These are phyloP conservation scores for Tangara arthus DNA, from an alignment of 2,797 vertebrate species.

Conservation along the genomic window DNA sequence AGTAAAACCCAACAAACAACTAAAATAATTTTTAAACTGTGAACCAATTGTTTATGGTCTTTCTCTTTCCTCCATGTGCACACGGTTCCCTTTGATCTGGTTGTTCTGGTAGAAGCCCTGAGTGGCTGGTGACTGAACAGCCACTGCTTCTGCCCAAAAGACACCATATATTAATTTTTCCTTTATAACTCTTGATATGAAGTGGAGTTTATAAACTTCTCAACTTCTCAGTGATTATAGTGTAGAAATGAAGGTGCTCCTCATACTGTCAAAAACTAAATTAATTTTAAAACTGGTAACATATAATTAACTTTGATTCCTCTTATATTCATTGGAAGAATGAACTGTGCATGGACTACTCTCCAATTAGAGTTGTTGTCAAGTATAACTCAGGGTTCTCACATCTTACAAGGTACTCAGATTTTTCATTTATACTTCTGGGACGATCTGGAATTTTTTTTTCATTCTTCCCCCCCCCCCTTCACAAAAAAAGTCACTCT, in stretches of 20 bases:
- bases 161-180: not conserved
- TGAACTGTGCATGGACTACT: not conserved
- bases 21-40: not conserved
- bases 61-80: fast-evolving
- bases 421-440: not conserved
- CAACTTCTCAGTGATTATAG: not conserved
- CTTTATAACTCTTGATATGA: not conserved
- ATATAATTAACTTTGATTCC: not conserved
- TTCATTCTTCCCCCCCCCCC: not conserved
- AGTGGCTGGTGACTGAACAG: not conserved
- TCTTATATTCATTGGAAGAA: not conserved
- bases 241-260: not conserved
- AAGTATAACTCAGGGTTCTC: not conserved
- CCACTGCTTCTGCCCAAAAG: not conserved
- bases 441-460: fast-evolving
- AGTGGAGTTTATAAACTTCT: not conserved
- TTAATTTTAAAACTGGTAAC: not conserved
- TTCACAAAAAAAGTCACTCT: not conserved
- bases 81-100: fast-evolving
- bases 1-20: not conserved
- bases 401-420: not conserved
- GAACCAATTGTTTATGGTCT: not conserved
- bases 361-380: not conserved
- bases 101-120: not conserved
- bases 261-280: not conserved